These are phyloP conservation scores for Anguilla anguilla DNA, from an alignment of 2,797 vertebrate genomes.

Conservation along the genomic window DNA sequence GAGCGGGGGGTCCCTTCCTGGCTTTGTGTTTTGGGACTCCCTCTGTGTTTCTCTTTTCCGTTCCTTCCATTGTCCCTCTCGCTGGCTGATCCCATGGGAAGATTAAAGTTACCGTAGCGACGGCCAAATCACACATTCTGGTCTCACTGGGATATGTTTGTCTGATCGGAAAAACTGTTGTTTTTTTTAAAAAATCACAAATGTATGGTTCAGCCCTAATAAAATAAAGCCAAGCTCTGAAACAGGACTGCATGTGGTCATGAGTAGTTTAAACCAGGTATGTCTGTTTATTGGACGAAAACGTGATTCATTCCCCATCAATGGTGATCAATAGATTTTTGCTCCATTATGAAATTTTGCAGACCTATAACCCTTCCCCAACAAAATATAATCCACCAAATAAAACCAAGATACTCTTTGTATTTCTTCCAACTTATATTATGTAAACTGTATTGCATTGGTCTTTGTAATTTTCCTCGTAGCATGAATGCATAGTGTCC, in stretches of 20 bases:
- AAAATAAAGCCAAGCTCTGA: neutral
- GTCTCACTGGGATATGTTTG: constrained; percentile 25
- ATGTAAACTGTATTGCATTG: neutral
- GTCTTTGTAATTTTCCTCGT: neutral
- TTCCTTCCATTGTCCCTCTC: constrained; percentile 26
- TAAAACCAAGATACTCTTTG: neutral
- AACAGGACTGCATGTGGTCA: neutral
- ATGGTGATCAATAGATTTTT: neutral
- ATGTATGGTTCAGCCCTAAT: neutral
- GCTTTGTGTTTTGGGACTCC: constrained; percentile 28
- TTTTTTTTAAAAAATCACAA: neutral
- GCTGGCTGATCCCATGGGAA: constrained; percentile 15
- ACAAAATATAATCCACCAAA: neutral
- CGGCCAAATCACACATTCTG: constrained; percentile 22
- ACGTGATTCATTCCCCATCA: neutral
- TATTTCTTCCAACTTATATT: neutral
- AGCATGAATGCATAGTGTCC: neutral
- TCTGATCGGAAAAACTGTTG: constrained; percentile 18
- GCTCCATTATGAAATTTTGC: neutral
- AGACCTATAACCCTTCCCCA: neutral
- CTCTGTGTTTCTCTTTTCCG: constrained; percentile 26
- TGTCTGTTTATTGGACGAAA: neutral
- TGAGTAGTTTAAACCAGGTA: neutral
- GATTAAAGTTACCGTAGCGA: constrained; percentile 24
- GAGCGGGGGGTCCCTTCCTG: constrained; percentile 42